Evolutionary conservation across 2,888 invertebrate species (phyloP), one percentile per base, ranked within the genome.

Genomic region (Thumatha senex): DNA sequence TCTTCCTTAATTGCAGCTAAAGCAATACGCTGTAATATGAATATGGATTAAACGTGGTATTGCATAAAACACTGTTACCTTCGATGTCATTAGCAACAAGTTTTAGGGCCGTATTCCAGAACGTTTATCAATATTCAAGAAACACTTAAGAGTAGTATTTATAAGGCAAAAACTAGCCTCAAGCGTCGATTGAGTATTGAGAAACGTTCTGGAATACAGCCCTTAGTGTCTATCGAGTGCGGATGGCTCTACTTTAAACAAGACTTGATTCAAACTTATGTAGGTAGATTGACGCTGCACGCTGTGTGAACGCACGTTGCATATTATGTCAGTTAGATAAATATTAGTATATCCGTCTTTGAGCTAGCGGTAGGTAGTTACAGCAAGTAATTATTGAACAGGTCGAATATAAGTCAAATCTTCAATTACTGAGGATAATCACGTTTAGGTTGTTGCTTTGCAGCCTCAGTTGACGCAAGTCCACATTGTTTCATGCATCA

Each of bases 331-430:
- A 60, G 57, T 54, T 44, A 58, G 51, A 40, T 58, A 54, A 14
- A 51, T 51, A 56, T 61, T 56, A 15, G 52, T 44, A 35, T 18
- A 36, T n/a, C 38, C 18, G 12, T 43, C 33, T 46, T 46, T 46
- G 24, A 38, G 15, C n/a, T 35, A 29, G 42, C 53, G n/a, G 49
- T 53, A 46, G 40, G 40, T 46, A 40, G 14, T 45, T 36, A 43
- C 45, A 52, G n/a, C 53, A 47, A 48, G 51, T 58, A 57, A 67
- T 71, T 73, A 70, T 69, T 59, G 40, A 46, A 47, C 62, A 65
- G 72, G 72, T 58, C 74, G 60, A 69, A 63, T 70, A 65, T 68
- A 81, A 79, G 79, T 80, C 75, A 76, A 77, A 76, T 70, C 59
- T 69, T 70, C 70, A 76, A 78, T 81, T 78, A 80, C 70, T 65